Evolutionary conservation across 2,113 vertebrate species (phyloP), one percentile per base, ranked within the genome.

Genomic region (Poecilia latipinna): DNA sequence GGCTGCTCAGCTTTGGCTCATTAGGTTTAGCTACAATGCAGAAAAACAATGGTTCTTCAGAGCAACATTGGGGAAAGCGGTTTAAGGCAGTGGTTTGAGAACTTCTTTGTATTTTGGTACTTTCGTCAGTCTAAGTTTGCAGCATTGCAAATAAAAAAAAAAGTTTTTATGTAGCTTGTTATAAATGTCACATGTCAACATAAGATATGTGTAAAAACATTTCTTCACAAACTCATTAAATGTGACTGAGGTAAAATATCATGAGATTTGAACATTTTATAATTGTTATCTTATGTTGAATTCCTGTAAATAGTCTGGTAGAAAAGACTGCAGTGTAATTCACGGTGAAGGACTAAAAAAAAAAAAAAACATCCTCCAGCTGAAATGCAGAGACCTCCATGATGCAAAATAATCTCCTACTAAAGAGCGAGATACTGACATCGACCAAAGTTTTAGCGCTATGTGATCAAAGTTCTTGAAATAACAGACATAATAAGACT

Each of bases 11-110:
- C 19, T 33, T 67, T 62, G 51, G 24, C 69, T 70, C 61, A 57
- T 31, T n/a, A 26, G 11, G 62, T 72, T 75, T 29, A 61, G 33
- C 60, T 63, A 65, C 64, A 70, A 70, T 65, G 65, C 29, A 62
- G 69, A 75, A 77, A 81, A 82, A 48, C 35, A 54, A 35, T 35
- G 48, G 72, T 68, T 67, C 31, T 67, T 37, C 4, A 17, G 7
- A 78, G 67, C 35, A 66, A 76, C 26, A 66, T 51, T 42, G 68
- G 75, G 35, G 73, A 12, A 42, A 44, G 39, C n/a, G 51, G 86
- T 81, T 79, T 39, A 26, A 22, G 7, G 32, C 39, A 7, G 17
- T 4, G 44, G 4, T 19, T 48, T 48, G 17, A 19, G 5, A 48
- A 48, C 17, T 22, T 48, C 39, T 42, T 15, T n/a, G 24, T 26